Evolutionary conservation across 2,113 vertebrate species (phyloP), one percentile per base, ranked within the genome.

Genomic region (Nycticryphes semicollaris): DNA sequence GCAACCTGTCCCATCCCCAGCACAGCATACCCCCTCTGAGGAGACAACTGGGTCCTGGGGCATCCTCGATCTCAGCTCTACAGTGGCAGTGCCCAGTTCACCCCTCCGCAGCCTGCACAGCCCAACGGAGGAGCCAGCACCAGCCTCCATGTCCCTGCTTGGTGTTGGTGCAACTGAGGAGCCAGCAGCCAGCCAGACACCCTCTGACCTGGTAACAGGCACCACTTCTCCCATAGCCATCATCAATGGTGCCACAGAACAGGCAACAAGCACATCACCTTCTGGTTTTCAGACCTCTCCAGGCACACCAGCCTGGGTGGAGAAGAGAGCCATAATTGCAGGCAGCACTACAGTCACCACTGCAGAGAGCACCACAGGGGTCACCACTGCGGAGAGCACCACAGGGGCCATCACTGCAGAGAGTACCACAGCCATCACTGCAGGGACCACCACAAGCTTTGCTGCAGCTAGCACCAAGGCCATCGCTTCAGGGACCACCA

Each of bases 181-280:
- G 28, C 43, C 10, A 1, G 33, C n/a, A 64, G 5, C 33, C 1
- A 11, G 30, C 7, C 35, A 39, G 77, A 30, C 3, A 2, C 1
- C 4, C 9, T 1, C 27, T 0, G 1, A 64, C 16, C 11, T 10
- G 5, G 14, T 24, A 80, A 33, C 67, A 37, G 54, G 5, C 8
- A 1, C 15, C 16, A 3, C 53, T 74, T 69, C 79, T 28, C 23
- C 43, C 68, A 5, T 4, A 4, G 25, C 41, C 10, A 1, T 21
- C 54, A 41, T 15, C 63, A 74, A 19, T n/a, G 27, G 1, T 0
- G 5, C 10, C 4, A 2, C 3, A 27, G 59, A 31, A 48, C 84
- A 33, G 35, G n/a, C 50, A 77, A 48, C 0, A 0, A 80, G 23
- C 54, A n/a, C 0, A 0, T 64, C 86, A 27, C 8, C 63, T 64